phyloP scores from a whole-genome alignment of 2,888 invertebrate species.

The Podabrus alpinus region DNA sequence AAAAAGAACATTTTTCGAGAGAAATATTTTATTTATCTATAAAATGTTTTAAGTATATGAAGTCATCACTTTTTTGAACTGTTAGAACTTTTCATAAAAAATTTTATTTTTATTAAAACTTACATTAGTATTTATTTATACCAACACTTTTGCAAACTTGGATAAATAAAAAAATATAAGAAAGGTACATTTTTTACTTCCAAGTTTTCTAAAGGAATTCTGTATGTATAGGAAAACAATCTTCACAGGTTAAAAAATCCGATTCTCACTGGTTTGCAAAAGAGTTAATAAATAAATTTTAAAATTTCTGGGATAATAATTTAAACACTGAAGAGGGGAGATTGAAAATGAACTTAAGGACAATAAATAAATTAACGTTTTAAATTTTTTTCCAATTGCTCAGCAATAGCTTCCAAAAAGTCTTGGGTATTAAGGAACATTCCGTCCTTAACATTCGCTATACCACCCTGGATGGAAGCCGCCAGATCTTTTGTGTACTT shows the following conservation, averaged over 20 bases:
- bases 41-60: not conserved
- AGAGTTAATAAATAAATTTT: not conserved
- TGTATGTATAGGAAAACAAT: not conserved
- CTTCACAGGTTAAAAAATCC: not conserved
- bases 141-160: not conserved
- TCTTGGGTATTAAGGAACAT: conserved; percentile 86
- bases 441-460: conserved; percentile 78
- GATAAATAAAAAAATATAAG: not conserved
- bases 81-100: not conserved
- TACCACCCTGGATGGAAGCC: conserved; percentile 83
- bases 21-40: not conserved
- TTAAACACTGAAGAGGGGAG: not conserved
- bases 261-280: not conserved
- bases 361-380: conserved; percentile 34
- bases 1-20: not conserved
- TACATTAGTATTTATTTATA: not conserved
- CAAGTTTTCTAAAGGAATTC: not conserved
- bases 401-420: conserved; percentile 80
- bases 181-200: not conserved
- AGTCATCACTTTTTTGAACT: not conserved
- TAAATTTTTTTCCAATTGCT: conserved; percentile 65
- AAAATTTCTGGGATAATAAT: not conserved
- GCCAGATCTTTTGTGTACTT: conserved; percentile 90
- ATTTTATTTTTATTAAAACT: not conserved
- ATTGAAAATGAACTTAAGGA: not conserved